Base-by-base conservation (phyloP, 1,140 invertebrate species). In the Teleopsis dalmanni region DNA sequence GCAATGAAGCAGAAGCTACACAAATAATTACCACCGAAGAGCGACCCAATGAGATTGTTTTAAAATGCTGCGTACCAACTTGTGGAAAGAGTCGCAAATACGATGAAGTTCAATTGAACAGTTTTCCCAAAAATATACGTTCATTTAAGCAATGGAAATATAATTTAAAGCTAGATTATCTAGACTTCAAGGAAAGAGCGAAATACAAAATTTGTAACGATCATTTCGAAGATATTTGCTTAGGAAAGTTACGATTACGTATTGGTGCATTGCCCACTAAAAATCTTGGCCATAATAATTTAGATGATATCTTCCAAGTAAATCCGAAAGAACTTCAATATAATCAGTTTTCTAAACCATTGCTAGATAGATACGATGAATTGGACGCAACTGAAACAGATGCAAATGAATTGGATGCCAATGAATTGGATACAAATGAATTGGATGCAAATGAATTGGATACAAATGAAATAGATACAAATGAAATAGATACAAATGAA, bases 71-170 rank as follows among this genome's bases (percentile, higher is more conserved):
- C 33, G 64, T 67, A 2, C 59, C 61, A 6, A 65, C 51, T 11
- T 67, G 64, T 23, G 64, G 64, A n/a, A 67, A 67, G 46, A 62
- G 64, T 21, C 59, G 64, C 6, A 61, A 56, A 48, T 67, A 57
- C 19, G 64, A 67, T 37, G 64, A 67, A 18, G 64, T 57, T 3
- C 64, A 67, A 41, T 62, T 67, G 64, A 67, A 67, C 33, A 67
- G 64, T 37, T 67, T 67, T 18, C 64, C 64, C 40, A 67, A 67
- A 45, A 58, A 66, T 34, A 33, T 53, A 6, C n/a, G 35, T 3
- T 44, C 58, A 10, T 67, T 67, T 23, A 42, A 56, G 36, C 55
- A 53, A 16, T 67, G 64, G 64, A 55, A 53, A 3, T 64, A 67
- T 40, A 67, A 67, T 47, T 50, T 67, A 0, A 58, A 62, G 1